phyloP scores from a whole-genome alignment of 2,797 vertebrate species.

The Sebastes ruberrimus region DNA sequence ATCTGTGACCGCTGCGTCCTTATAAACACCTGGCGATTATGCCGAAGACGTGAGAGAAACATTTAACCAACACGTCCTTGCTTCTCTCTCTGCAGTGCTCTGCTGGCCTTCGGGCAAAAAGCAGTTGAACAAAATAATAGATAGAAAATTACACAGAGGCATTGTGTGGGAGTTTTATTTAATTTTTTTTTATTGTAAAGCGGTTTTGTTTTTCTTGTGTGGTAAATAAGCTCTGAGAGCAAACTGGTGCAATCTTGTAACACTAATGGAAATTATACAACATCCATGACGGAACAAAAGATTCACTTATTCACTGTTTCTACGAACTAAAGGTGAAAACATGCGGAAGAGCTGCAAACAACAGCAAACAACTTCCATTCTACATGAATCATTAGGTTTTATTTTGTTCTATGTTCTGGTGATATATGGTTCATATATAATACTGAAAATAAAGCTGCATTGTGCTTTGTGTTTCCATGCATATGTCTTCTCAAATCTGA shows the following conservation, averaged over 20 bases:
- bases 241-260: slow-evolving; percentile 4
- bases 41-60: slow-evolving; percentile 68
- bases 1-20: slow-evolving; percentile 68
- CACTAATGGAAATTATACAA: slow-evolving; percentile 17
- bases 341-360: not conserved
- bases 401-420: not conserved
- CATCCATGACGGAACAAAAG: not conserved
- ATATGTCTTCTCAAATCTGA: not conserved
- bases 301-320: not conserved
- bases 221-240: slow-evolving; percentile 26
- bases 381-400: not conserved
- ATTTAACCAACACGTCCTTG: slow-evolving; percentile 67
- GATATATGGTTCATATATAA: not conserved
- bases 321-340: not conserved
- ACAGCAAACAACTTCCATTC: not conserved
- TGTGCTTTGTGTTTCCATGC: not conserved
- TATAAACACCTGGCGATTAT: slow-evolving; percentile 72
- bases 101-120: slow-evolving; percentile 57
- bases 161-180: slow-evolving; percentile 47
- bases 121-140: slow-evolving; percentile 51
- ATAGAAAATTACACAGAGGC: slow-evolving; percentile 35
- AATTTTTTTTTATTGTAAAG: slow-evolving; percentile 22
- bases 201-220: slow-evolving; percentile 25
- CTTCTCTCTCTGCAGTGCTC: slow-evolving; percentile 25
- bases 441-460: not conserved